Evolutionary conservation across 2,113 vertebrate species (phyloP), one percentile per base, ranked within the genome.

Genomic region (Pseudopodoces humilis): DNA sequence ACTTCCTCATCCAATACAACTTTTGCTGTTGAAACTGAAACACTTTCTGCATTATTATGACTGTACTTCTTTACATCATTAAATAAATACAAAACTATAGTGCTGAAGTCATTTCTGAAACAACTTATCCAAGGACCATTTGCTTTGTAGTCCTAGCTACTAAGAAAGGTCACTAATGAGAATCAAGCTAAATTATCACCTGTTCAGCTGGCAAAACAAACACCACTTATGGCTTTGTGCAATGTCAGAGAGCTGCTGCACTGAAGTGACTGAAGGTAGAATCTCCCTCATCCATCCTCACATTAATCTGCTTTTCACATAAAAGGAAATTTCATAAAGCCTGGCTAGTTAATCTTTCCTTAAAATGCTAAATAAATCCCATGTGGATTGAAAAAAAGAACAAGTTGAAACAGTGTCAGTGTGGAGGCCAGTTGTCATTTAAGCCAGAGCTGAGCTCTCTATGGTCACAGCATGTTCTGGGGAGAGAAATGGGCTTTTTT

Each of bases 61-160:
- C 35, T 39, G 96, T 97, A 98, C 98, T 87, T 98, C 97, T 53
- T 98, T 93, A 86, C 98, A 97, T 46, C 31, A 65, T 39, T 72
- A 76, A 83, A 79, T 56, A 49, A 0, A 98, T 98, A 9, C 2
- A 64, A 37, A 56, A 69, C 0, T 0, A 10, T 7, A 41, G 17
- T 20, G n/a, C 70, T 35, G 6, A 52, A 79, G 33, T 69, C n/a
- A 43, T n/a, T 69, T 77, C 59, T 85, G 50, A 62, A 65, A 79
- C n/a, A 69, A 16, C 43, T 59, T 43, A 21, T 5, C 24, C 30
- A 59, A 44, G 50, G 76, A 10, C 44, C 8, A 6, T 60, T 86
- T 28, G 44, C 41, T 79, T 68, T 55, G 58, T 12, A 43, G 19
- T 52, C 52, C n/a, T n/a, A 68, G 0, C 77, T 63, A 3, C 17